Conservation (phyloP, 2,113 vertebrate species). For the Suricata suricatta region DNA sequence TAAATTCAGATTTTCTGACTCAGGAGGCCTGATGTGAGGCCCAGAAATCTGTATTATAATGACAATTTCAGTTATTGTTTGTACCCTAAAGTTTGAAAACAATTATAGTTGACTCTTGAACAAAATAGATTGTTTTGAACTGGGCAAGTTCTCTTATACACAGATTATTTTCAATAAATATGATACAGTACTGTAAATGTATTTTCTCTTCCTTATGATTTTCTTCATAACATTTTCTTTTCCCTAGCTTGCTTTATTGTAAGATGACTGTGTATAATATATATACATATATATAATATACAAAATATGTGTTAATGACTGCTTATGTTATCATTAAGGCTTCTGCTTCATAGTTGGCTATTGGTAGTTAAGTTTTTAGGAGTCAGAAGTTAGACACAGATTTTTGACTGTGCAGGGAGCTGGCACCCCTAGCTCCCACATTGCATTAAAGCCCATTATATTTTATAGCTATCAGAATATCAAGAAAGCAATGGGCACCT, state of each 20-base stretch:
- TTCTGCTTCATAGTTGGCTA: not conserved
- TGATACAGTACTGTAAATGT: not conserved
- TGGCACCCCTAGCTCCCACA: not conserved
- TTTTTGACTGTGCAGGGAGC: not conserved
- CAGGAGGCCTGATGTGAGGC: not conserved
- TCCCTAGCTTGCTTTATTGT: not conserved
- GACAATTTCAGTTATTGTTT: not conserved
- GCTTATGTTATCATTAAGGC: not conserved
- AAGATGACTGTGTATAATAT: not conserved
- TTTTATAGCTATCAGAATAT: not conserved
- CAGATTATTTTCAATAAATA: not conserved
- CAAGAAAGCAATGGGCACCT: not conserved
- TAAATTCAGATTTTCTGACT: not conserved
- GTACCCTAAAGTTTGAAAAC: not conserved
- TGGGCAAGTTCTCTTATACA: not conserved
- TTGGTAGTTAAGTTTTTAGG: not conserved
- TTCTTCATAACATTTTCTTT: not conserved
- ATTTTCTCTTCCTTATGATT: not conserved
- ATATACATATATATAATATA: not conserved
- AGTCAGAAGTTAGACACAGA: not conserved
- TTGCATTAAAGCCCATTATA: not conserved
- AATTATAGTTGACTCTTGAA: not conserved
- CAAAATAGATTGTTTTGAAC: not conserved
- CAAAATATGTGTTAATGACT: not conserved
- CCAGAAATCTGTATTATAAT: not conserved